Conservation (phyloP, 2,797 vertebrate species). For the Staurois parvus region DNA sequence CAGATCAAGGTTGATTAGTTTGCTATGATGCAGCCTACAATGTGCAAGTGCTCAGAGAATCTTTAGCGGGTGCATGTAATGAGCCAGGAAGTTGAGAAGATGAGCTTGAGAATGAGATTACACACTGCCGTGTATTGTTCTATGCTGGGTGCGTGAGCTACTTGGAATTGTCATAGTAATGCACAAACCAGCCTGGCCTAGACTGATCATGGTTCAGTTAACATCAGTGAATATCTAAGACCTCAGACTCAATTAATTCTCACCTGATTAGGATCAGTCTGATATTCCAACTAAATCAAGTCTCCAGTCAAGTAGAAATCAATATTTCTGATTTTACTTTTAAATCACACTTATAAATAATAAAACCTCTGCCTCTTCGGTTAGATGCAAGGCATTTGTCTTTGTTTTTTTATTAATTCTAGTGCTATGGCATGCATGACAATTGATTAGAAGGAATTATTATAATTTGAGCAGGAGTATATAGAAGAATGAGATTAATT, state of each 20-base stretch:
- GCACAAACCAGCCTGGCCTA: conserved; percentile 79
- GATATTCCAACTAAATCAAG: conserved; percentile 93
- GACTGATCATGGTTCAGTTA: conserved; percentile 85
- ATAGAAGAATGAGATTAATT: conserved; percentile 79
- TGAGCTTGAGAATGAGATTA: conserved; percentile 74
- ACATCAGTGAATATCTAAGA: conserved; percentile 89
- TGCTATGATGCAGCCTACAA: conserved; percentile 70
- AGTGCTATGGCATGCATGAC: conserved; percentile 75
- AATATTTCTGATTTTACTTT: conserved; percentile 93
- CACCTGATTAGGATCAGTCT: conserved; percentile 85
- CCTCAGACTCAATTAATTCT: conserved; percentile 92
- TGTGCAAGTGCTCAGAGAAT: conserved; percentile 68
- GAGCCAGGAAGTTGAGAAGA: conserved; percentile 73
- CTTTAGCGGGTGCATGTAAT: conserved; percentile 74
- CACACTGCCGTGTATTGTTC: conserved; percentile 69
- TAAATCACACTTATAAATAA: conserved; percentile 88
- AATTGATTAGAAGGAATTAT: conserved; percentile 84
- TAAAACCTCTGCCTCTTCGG: conserved; percentile 76
- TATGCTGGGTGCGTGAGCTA: conserved; percentile 69
- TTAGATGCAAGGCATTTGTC: conserved; percentile 67
- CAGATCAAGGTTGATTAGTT: conserved; percentile 74
- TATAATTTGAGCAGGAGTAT: conserved; percentile 80
- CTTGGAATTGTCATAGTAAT: conserved; percentile 80
- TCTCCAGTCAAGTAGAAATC: conserved; percentile 91
- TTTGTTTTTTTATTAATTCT: conserved; percentile 71